Percentiles rank a stretch among this genome's conserved stretches.
phyloP scores from a whole-genome alignment of 2,888 invertebrate genomes.

The Gymnosoma rotundatum region DNA sequence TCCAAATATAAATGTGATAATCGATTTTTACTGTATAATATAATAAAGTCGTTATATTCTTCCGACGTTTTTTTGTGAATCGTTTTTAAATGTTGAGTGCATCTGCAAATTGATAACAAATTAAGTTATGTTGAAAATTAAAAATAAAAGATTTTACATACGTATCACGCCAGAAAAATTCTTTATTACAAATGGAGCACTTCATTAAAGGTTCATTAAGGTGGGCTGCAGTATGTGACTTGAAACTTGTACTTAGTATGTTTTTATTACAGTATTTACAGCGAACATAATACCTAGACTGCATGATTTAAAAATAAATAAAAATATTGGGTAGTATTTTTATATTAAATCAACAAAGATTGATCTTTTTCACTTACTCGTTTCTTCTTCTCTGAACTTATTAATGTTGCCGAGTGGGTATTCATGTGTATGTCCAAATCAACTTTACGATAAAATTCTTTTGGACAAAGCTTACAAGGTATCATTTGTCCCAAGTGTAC shows the following conservation, averaged over 20 bases:
- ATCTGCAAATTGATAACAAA: slow-evolving; percentile 23
- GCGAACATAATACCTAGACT: slow-evolving; percentile 50
- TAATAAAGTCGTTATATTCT: slow-evolving; percentile 49
- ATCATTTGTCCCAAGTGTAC: slow-evolving; percentile 63
- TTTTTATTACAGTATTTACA: slow-evolving; percentile 60
- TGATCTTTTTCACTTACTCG: slow-evolving; percentile 10
- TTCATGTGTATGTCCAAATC: slow-evolving; percentile 60
- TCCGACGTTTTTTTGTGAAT: slow-evolving; percentile 39
- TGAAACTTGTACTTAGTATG: slow-evolving; percentile 47
- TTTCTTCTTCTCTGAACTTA: slow-evolving; percentile 38
- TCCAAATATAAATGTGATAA: slow-evolving; percentile 57
- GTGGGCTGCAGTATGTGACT: slow-evolving; percentile 57
- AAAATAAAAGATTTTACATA: slow-evolving; percentile 8
- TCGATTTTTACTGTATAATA: slow-evolving; percentile 33
- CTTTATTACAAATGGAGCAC: slow-evolving; percentile 55
- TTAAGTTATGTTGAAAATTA: neutral
- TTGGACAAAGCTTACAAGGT: slow-evolving; percentile 55
- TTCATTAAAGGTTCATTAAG: slow-evolving; percentile 58
- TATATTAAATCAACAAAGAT: neutral
- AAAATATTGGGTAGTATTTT: neutral
- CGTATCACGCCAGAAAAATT: slow-evolving; percentile 45
- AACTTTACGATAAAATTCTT: slow-evolving; percentile 56
- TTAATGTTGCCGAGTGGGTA: slow-evolving; percentile 35
- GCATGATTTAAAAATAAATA: neutral
- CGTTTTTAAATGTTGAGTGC: slow-evolving; percentile 32